Evolutionary conservation across 2,888 invertebrate species (phyloP).

Genomic region (Melinopterus prodromus): DNA sequence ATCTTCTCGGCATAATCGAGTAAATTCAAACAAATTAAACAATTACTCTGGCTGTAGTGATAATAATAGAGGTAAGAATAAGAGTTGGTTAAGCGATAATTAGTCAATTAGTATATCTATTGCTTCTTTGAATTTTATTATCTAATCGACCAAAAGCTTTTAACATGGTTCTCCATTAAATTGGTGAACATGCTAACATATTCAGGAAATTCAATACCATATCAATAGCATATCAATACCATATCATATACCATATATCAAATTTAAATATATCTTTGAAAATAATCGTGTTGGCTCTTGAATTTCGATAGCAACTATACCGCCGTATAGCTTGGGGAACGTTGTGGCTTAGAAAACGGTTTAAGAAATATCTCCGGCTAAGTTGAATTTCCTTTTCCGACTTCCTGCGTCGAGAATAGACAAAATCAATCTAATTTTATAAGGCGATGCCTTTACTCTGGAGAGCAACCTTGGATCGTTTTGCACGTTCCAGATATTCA

Average conservation of each 20-base stretch:
- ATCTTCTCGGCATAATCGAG: neutral
- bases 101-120: neutral
- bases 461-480: slow-evolving; percentile 9
- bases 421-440: slow-evolving; percentile 23
- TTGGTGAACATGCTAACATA: no score
- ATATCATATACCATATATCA: no score
- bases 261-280: no score
- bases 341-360: neutral
- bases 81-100: neutral
- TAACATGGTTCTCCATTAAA: no score
- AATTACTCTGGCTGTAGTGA: neutral
- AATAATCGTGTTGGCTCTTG: no score
- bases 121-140: no score
- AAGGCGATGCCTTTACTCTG: slow-evolving; percentile 22
- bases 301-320: no score
- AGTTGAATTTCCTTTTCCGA: slow-evolving; percentile 19
- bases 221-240: no score
- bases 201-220: no score
- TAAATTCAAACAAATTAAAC: neutral
- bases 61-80: neutral
- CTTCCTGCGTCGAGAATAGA: neutral
- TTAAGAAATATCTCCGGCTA: neutral
- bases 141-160: no score
- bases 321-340: no score
- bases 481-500: slow-evolving; percentile 22